Percentiles rank a stretch among this genome's conserved stretches.
phyloP scores from a whole-genome alignment of 2,888 invertebrate genomes.

The Dioctria rufipes region DNA sequence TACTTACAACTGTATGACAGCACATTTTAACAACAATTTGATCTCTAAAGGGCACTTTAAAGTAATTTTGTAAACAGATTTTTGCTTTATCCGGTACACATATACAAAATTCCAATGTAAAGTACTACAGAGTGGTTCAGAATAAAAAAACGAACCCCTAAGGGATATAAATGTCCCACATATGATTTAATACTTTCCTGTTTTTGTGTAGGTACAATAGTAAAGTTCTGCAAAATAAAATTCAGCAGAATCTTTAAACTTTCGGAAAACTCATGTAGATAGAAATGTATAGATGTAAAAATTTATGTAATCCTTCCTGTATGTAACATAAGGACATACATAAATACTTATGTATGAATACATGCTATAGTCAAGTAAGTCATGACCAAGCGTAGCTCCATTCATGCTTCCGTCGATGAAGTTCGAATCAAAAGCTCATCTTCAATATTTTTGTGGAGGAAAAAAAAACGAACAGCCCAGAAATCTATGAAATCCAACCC shows the following conservation, averaged over 20 bases:
- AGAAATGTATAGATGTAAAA: no score
- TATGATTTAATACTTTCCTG: constrained; percentile 33
- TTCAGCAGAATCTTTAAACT: constrained; percentile 27
- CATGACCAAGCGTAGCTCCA: background rate
- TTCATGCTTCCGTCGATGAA: constrained; percentile 1
- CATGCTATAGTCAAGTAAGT: background rate
- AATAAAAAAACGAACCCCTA: background rate
- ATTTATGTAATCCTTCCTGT: background rate
- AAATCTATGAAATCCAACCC: background rate
- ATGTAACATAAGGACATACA: background rate
- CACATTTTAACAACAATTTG: constrained; percentile 1
- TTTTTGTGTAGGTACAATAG: background rate
- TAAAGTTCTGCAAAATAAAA: constrained; percentile 19
- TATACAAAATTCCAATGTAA: background rate
- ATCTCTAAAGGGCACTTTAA: constrained; percentile 32
- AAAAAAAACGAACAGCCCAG: background rate
- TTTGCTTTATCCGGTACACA: constrained; percentile 25
- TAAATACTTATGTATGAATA: background rate
- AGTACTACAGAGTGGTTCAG: no score
- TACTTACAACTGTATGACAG: background rate
- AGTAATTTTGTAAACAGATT: constrained; percentile 41
- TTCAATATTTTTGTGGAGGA: background rate
- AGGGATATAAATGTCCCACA: constrained; percentile 4
- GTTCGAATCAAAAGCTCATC: constrained; percentile 23
- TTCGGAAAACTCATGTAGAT: background rate